These are phyloP conservation scores for Sitta carolinensis DNA, from an alignment of 2,797 vertebrate genomes.

Conservation along the genomic window DNA sequence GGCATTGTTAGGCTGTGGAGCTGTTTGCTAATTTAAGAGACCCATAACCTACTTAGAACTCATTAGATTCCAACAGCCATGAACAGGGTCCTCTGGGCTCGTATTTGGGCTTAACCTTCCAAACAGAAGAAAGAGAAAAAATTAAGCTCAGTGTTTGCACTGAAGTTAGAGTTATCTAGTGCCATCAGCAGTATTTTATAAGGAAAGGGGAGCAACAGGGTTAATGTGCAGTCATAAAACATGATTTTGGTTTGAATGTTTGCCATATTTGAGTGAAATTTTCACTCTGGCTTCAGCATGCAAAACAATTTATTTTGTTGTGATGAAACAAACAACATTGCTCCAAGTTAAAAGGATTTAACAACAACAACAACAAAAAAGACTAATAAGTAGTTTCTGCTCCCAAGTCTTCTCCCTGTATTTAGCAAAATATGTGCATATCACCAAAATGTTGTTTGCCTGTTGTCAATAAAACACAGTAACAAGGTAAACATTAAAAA, in stretches of 20 bases:
- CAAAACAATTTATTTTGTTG: background rate
- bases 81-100: background rate
- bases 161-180: background rate
- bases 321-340: background rate
- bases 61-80: background rate
- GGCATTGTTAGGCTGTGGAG: background rate
- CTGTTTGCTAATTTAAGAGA: conserved; percentile 15
- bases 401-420: background rate
- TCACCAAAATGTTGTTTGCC: background rate
- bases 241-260: background rate
- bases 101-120: background rate
- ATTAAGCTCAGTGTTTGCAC: background rate
- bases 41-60: background rate
- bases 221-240: background rate
- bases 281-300: background rate
- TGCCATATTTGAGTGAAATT: background rate
- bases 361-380: background rate
- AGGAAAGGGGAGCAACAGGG: background rate
- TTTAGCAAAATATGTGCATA: background rate
- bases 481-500: conserved; percentile 34
- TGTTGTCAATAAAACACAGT: conserved; percentile 21
- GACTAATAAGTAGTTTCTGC: background rate
- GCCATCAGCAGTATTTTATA: background rate
- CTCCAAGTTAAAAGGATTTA: conserved; percentile 19
- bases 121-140: background rate